These are phyloP conservation scores for Eunapius fragilis DNA, from an alignment of 37 sponge, comb jelly and placozoan genomes.

Conservation along the genomic window DNA sequence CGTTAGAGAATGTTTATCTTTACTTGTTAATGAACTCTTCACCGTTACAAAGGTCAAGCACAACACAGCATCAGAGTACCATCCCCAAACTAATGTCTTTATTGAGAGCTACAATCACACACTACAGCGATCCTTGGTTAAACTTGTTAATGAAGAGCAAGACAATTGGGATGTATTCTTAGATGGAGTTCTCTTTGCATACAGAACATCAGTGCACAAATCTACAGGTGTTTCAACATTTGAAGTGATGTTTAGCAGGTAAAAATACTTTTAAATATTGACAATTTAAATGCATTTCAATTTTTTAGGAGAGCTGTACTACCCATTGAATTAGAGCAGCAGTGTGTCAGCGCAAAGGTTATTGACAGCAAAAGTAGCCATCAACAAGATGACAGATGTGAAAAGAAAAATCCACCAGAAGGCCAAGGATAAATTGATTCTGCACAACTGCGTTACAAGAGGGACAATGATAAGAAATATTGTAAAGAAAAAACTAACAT, in stretches of 20 bases:
- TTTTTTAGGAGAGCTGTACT: constrained; percentile 10
- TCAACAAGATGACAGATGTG: constrained; percentile 5
- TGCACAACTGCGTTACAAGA: constrained; percentile 11
- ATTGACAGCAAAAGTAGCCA: not conserved
- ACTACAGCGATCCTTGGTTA: constrained; percentile 8
- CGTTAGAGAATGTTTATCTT: no score
- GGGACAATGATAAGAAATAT: constrained; percentile 12
- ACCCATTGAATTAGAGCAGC: constrained; percentile 20
- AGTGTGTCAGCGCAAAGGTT: not conserved
- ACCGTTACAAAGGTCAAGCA: constrained; percentile 10
- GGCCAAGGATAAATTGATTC: constrained; percentile 9
- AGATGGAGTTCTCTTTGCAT: constrained; percentile 16
- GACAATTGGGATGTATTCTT: constrained; percentile 7
- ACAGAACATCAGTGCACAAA: constrained; percentile 16
- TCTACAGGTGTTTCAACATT: no score
- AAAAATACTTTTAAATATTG: not conserved
- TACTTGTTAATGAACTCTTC: constrained; percentile 8
- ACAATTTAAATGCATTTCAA: not conserved
- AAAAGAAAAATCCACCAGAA: not conserved
- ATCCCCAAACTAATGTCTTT: constrained; percentile 38
- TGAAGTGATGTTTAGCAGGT: not conserved
- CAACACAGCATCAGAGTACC: constrained; percentile 34
- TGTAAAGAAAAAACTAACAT: not conserved
- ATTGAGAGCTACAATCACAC: constrained; percentile 30
- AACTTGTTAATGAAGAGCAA: constrained; percentile 18